Conservation (phyloP, 1,140 invertebrate species). For the Neodiprion virginianus region DNA sequence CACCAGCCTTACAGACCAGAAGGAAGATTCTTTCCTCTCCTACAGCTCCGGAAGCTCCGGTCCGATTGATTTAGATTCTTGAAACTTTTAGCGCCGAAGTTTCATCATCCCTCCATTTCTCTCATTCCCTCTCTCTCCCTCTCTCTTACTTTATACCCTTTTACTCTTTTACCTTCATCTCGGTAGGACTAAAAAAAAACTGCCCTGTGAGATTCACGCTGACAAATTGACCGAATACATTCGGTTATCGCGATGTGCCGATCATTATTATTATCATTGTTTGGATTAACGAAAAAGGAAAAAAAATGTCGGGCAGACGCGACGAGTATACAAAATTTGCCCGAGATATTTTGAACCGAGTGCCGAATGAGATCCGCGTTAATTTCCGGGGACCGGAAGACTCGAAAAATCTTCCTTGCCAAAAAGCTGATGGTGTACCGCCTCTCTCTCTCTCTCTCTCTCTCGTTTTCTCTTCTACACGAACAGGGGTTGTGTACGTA, state of each 20-base stretch:
- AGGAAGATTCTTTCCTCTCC: slow-evolving; percentile 11
- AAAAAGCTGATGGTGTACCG: background rate
- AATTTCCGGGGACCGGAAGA: background rate
- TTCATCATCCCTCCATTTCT: slow-evolving; percentile 5
- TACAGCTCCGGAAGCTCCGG: slow-evolving; percentile 26
- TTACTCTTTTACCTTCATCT: background rate
- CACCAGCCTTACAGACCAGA: background rate
- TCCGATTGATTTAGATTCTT: slow-evolving; percentile 43
- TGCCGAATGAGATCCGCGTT: background rate
- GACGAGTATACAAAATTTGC: too few relatives aligned
- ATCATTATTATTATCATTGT: too few relatives aligned
- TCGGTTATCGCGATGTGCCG: background rate
- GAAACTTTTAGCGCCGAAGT: slow-evolving; percentile 34
- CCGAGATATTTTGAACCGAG: too few relatives aligned
- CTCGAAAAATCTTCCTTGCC: background rate
- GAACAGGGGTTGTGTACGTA: too few relatives aligned
- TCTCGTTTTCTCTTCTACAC: too few relatives aligned
- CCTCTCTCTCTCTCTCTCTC: too few relatives aligned
- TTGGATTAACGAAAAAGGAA: too few relatives aligned
- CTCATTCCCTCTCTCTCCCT: slow-evolving; percentile 1
- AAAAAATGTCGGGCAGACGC: too few relatives aligned
- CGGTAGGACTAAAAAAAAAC: too few relatives aligned
- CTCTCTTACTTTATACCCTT: background rate
- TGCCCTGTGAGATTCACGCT: background rate
- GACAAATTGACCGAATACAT: background rate